Base-by-base conservation (phyloP, 2,888 invertebrate genomes). In the Aspidiotus destructor region DNA sequence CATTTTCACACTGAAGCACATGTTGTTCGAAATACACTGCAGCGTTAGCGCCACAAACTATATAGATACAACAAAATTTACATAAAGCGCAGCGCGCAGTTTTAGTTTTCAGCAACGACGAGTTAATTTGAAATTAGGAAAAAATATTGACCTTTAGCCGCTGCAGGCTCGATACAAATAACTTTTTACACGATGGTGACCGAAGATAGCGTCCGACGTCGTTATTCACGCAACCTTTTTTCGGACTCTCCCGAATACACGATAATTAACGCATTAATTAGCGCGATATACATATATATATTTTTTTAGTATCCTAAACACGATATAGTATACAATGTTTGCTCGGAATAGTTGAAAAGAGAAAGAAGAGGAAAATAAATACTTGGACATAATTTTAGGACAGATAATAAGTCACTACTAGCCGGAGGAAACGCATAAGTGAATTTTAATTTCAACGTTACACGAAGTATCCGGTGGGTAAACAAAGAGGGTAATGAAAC, bases 231-330 rank as follows among this genome's bases (percentile, higher is more conserved):
- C 10, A n/a, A 28, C 28, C 28, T 48, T 48, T 48, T 48, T 11
- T 48, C 48, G 48, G 48, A 48, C 48, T n/a, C 11, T 48, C 48
- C 48, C 10, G n/a, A 48, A 48, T 28, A 28, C 28, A 48, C 48
- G 48, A 48, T 48, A 48, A 48, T 48, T 48, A 48, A 48, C 48
- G 10, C 48, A n/a, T 48, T 48, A 48, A 48, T 48, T 48, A 48
- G 48, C 48, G 48, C 48, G 48, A 48, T 48, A 48, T 48, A 48
- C 6, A n/a, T n/a, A 28, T 28, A 28, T 28, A 28, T 28, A 28
- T 28, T 28, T 28, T 28, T 28, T 28, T 5, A 28, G 28, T 28
- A 28, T 28, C 28, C 28, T 28, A 28, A 3, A 28, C n/a, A 48
- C 48, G 11, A 48, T n/a, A 48, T n/a, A 48, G 6, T 11, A 48